phyloP scores from a whole-genome alignment of 2,888 invertebrate species.

The Liopterus haemorrhoidalis region DNA sequence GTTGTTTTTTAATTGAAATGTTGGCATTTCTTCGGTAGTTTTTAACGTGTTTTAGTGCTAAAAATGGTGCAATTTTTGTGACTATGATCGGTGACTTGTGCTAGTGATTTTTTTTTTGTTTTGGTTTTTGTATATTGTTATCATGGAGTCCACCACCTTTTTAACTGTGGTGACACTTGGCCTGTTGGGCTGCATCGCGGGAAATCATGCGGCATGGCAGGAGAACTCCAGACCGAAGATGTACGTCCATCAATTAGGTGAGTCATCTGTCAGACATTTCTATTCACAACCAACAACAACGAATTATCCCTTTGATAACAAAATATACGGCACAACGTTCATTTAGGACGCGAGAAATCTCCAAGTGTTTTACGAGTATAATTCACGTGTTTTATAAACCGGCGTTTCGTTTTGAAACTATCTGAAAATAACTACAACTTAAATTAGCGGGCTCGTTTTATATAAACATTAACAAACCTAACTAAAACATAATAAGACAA shows the following conservation, averaged over 20 bases:
- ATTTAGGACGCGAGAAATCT: too few species aligned
- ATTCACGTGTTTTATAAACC: too few species aligned
- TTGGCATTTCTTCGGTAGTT: conserved; percentile 6
- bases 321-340: too few species aligned
- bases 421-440: too few species aligned
- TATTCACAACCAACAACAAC: too few species aligned
- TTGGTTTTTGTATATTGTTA: conserved; percentile 34
- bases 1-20: neutral
- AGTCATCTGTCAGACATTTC: conserved; percentile 46
- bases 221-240: conserved; percentile 88
- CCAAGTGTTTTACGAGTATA: too few species aligned
- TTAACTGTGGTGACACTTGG: conserved; percentile 34
- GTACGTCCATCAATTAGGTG: conserved; percentile 81
- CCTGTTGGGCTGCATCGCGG: conserved; percentile 42
- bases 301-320: too few species aligned
- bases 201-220: conserved; percentile 69
- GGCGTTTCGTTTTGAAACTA: too few species aligned
- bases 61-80: too few species aligned
- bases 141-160: conserved; percentile 32
- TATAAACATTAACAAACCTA: too few species aligned
- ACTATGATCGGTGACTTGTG: conserved; percentile 21
- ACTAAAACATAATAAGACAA: too few species aligned
- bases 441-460: too few species aligned
- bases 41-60: conserved; percentile 1
- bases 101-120: conserved; percentile 19